Evolutionary conservation across 2,113 vertebrate genomes (phyloP).

Genomic region (Oreochromis spilurus): DNA sequence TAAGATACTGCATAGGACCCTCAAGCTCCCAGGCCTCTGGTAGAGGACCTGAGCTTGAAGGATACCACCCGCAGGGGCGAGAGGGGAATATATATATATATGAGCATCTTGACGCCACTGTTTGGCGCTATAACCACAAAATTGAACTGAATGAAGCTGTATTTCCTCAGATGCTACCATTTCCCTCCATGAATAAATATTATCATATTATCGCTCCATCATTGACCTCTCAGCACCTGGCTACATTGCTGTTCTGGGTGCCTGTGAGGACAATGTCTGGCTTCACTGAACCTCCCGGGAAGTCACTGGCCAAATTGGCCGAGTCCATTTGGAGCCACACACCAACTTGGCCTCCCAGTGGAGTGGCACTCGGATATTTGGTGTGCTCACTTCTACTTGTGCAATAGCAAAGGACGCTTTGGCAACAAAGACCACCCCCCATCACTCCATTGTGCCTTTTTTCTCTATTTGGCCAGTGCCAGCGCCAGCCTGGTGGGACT

Average conservation of each 20-base stretch:
- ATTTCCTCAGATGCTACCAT: neutral
- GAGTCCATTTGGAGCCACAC: constrained; percentile 8
- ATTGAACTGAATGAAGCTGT: neutral
- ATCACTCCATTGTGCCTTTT: neutral
- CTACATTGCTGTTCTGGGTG: neutral
- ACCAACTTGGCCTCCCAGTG: constrained; percentile 26
- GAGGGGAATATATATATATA: no score
- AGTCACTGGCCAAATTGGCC: constrained; percentile 32
- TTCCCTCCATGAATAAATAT: neutral
- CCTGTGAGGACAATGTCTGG: constrained; percentile 35
- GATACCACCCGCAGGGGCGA: no score
- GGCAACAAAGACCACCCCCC: constrained; percentile 1
- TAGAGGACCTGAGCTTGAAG: no score
- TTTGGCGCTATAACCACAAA: neutral
- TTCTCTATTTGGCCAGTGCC: neutral
- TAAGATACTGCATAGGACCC: no score
- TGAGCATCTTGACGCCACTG: neutral
- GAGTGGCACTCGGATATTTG: constrained; percentile 38
- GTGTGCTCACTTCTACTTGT: constrained; percentile 26
- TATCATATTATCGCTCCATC: constrained; percentile 16
- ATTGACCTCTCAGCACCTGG: constrained; percentile 32
- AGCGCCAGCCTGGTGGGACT: neutral
- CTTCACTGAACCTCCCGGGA: neutral
- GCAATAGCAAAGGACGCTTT: neutral
- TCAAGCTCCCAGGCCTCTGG: no score